Conservation (phyloP, 2,113 vertebrate species). For the Dermatemys mawii region DNA sequence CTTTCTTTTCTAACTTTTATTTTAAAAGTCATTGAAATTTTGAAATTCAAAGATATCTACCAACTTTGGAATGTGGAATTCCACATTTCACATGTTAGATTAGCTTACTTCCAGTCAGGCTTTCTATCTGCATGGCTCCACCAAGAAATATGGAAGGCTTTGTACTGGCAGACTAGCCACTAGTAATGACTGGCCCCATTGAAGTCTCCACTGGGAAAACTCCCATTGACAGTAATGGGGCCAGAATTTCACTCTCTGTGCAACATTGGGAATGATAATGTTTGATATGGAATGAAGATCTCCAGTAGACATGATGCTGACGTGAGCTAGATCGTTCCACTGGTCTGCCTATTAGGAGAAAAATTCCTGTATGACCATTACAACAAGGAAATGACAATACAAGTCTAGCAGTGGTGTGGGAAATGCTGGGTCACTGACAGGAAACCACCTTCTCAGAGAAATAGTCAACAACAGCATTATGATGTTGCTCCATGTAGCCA, state of each 20-base stretch:
- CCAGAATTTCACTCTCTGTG: not conserved
- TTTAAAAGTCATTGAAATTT: not conserved
- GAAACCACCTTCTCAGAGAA: not conserved
- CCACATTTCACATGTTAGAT: rapidly evolving
- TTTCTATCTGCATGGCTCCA: not conserved
- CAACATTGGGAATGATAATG: not conserved
- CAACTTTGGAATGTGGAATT: not conserved
- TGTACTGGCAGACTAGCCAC: not conserved
- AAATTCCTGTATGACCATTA: not conserved
- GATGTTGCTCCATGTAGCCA: not conserved
- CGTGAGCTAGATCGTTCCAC: not conserved
- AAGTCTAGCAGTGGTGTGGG: not conserved
- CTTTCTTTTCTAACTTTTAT: not conserved
- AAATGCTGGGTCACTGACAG: not conserved
- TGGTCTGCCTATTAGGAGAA: not conserved
- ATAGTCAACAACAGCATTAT: not conserved
- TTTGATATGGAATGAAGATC: not conserved
- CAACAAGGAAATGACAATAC: not conserved
- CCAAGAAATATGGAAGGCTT: not conserved
- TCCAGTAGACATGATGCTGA: not conserved
- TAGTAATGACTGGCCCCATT: not conserved
- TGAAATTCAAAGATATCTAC: not conserved
- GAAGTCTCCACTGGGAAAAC: not conserved
- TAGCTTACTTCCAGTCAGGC: not conserved
- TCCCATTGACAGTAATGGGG: not conserved